Evolutionary conservation across 2,113 vertebrate species (phyloP).

Genomic region (Oxygymnocypris stewartii): DNA sequence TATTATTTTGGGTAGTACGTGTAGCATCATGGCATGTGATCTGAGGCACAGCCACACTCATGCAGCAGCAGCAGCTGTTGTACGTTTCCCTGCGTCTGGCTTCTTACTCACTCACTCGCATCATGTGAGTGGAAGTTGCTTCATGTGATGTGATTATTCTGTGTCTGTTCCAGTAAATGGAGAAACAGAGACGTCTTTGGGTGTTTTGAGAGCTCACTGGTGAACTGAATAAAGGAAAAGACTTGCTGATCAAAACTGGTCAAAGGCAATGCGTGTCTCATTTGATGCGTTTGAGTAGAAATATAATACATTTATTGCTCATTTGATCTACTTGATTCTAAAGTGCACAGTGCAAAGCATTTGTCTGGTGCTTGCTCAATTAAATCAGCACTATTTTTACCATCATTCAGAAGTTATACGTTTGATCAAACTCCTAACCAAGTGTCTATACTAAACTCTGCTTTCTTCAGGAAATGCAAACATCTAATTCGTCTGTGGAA

Average conservation of each 20-base stretch:
- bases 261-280: neutral
- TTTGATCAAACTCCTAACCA: neutral
- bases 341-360: neutral
- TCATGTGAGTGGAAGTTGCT: constrained; percentile 34
- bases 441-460: no score
- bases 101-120: neutral
- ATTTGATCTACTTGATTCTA: neutral
- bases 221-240: neutral
- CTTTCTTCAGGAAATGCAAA: neutral
- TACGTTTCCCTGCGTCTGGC: neutral
- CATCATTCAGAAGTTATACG: neutral
- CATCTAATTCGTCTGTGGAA: neutral
- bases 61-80: neutral
- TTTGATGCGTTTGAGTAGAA: neutral
- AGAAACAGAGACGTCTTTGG: constrained; percentile 22
- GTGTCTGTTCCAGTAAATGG: constrained; percentile 38
- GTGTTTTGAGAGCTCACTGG: neutral
- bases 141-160: constrained; percentile 33
- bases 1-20: neutral
- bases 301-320: neutral
- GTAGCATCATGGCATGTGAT: neutral
- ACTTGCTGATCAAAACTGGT: neutral
- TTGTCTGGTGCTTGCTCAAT: neutral
- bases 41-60: neutral
- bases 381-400: neutral